Conservation (phyloP, 2,113 vertebrate species). For the Promerops cafer region DNA sequence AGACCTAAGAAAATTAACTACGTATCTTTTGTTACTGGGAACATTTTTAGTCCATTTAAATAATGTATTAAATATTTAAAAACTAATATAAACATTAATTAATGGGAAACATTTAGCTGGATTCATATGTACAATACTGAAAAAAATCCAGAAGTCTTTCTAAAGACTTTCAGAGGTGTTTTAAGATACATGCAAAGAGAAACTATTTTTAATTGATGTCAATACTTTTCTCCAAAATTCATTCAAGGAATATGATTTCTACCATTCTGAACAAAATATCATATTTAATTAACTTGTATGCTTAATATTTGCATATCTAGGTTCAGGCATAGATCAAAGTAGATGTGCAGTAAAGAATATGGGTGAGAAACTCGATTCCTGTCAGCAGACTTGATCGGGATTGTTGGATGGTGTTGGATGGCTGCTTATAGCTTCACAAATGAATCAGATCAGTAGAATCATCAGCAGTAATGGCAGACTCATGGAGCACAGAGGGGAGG, state of each 20-base stretch:
- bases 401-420: not conserved
- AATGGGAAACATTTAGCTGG: not conserved
- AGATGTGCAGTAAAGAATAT: not conserved
- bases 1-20: not conserved
- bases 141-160: not conserved
- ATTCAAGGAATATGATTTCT: not conserved
- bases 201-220: not conserved
- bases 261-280: not conserved
- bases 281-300: not conserved
- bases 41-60: not conserved
- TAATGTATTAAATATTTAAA: not conserved
- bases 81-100: not conserved
- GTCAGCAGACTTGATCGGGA: fast-evolving
- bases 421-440: not conserved
- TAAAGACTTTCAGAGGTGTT: not conserved
- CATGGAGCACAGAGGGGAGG: not conserved
- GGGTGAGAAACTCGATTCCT: not conserved
- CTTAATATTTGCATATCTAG: not conserved
- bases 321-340: not conserved
- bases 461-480: not conserved
- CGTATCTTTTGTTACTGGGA: not conserved
- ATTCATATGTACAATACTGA: not conserved
- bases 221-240: not conserved
- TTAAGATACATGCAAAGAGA: not conserved
- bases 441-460: not conserved